Percentiles rank a stretch among this genome's conserved stretches.
Conservation (phyloP, 2,888 invertebrate species). For the Seladonia tumulorum region DNA sequence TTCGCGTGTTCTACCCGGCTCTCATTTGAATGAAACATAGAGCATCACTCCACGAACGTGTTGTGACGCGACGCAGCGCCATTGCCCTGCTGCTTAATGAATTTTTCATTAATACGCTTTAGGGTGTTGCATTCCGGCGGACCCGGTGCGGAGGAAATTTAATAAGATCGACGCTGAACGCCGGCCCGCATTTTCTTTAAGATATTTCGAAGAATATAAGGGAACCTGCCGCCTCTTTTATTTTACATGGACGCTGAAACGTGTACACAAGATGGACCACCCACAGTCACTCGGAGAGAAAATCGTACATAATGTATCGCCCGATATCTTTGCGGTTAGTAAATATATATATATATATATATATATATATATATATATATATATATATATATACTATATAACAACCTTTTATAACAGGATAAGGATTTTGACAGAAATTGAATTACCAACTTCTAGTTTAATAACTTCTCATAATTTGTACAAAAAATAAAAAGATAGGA, state of each 20-base stretch:
- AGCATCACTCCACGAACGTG: background rate
- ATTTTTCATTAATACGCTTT: conserved; percentile 31
- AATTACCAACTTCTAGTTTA: too few relatives aligned
- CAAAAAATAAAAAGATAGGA: too few relatives aligned
- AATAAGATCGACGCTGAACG: conserved; percentile 25
- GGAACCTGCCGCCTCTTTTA: background rate
- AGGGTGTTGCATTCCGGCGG: background rate
- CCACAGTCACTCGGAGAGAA: background rate
- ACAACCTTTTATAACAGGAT: too few relatives aligned
- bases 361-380: too few relatives aligned
- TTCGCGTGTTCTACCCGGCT: conserved; percentile 14
- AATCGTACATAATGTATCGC: too few relatives aligned
- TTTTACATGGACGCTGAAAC: background rate
- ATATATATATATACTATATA: too few relatives aligned
- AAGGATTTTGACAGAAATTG: too few relatives aligned
- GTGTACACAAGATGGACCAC: background rate
- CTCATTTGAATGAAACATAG: conserved; percentile 47
- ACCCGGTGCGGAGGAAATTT: conserved; percentile 10
- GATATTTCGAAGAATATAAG: background rate
- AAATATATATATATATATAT: too few relatives aligned
- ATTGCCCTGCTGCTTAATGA: conserved; percentile 26
- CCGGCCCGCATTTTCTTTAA: background rate
- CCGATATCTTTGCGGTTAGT: too few relatives aligned
- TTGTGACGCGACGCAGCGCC: background rate
- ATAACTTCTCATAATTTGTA: too few relatives aligned